A percentile compares a stretch with the other conserved stretches of the same genome.
Evolutionary conservation across 2,797 vertebrate species (phyloP).

Genomic region (Enteromius trimaculatus): DNA sequence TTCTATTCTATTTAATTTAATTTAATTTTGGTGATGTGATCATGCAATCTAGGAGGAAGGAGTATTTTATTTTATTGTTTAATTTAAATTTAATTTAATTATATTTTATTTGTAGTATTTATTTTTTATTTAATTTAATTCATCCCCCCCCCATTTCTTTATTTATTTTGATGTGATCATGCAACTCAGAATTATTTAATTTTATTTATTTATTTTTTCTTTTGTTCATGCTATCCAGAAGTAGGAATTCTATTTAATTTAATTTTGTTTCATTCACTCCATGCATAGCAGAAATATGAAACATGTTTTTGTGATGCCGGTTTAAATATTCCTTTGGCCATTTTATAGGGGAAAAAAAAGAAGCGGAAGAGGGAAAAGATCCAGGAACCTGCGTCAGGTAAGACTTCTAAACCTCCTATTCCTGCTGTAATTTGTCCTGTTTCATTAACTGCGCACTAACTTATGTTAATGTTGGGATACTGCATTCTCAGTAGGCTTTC

Average conservation of each 20-base stretch:
- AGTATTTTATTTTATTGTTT: too few relatives aligned
- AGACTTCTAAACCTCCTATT: not conserved
- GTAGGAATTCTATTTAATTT: conserved; percentile 49
- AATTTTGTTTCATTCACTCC: conserved; percentile 62
- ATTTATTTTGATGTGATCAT: not conserved
- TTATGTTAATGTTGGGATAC: not conserved
- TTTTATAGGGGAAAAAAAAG: conserved; percentile 99
- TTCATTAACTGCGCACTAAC: not conserved
- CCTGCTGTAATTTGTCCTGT: not conserved
- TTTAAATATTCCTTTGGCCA: conserved; percentile 80
- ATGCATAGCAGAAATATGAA: conserved; percentile 74
- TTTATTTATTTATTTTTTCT: too few relatives aligned
- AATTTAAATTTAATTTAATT: too few relatives aligned
- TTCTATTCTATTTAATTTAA: conserved; percentile 49
- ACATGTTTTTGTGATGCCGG: conserved; percentile 79
- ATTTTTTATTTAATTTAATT: too few relatives aligned
- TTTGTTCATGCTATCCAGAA: not conserved
- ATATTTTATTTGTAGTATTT: too few relatives aligned
- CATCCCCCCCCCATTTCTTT: too few relatives aligned
- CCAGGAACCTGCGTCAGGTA: conserved; percentile 94
- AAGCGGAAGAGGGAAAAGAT: conserved; percentile 99
- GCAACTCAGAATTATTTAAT: not conserved
- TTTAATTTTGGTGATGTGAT: not conserved
- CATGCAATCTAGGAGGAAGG: too few relatives aligned
- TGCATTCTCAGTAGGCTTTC: not conserved